phyloP scores from a whole-genome alignment of 2,888 invertebrate species.

The Podotricha telesiphe region DNA sequence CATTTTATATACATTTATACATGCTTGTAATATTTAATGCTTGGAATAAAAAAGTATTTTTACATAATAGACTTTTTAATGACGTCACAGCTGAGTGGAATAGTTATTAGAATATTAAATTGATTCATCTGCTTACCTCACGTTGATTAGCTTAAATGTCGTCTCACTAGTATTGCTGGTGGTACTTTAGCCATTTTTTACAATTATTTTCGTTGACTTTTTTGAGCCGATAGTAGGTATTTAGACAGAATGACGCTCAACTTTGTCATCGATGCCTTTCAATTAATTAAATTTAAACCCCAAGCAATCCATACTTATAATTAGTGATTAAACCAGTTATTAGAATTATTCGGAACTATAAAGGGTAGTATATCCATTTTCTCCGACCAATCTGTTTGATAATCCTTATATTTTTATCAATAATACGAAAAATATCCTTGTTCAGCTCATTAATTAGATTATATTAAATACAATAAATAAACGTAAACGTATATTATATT shows the following conservation, averaged over 20 bases:
- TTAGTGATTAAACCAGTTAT: too few relatives aligned
- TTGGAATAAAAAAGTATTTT: slow-evolving; percentile 2
- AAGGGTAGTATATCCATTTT: too few relatives aligned
- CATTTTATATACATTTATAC: slow-evolving; percentile 17
- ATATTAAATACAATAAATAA: too few relatives aligned
- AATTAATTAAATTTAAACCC: too few relatives aligned
- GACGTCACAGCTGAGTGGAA: not conserved
- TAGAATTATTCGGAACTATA: too few relatives aligned
- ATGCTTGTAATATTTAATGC: slow-evolving; percentile 4
- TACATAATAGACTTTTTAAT: not conserved
- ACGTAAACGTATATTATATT: too few relatives aligned
- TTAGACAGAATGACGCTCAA: too few relatives aligned
- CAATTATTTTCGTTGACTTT: not conserved
- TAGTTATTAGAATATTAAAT: not conserved
- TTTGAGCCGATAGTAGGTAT: too few relatives aligned
- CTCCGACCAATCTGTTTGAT: not conserved
- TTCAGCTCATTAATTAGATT: not conserved
- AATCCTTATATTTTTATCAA: not conserved
- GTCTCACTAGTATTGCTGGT: not conserved
- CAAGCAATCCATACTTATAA: too few relatives aligned
- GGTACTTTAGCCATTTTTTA: not conserved
- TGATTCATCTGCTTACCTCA: not conserved
- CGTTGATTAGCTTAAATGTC: not conserved
- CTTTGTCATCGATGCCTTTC: too few relatives aligned
- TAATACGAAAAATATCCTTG: not conserved